A percentile compares a stretch with the other conserved stretches of the same genome.
phyloP scores from a whole-genome alignment of 2,113 vertebrate genomes.

The Pangasianodon hypophthalmus region DNA sequence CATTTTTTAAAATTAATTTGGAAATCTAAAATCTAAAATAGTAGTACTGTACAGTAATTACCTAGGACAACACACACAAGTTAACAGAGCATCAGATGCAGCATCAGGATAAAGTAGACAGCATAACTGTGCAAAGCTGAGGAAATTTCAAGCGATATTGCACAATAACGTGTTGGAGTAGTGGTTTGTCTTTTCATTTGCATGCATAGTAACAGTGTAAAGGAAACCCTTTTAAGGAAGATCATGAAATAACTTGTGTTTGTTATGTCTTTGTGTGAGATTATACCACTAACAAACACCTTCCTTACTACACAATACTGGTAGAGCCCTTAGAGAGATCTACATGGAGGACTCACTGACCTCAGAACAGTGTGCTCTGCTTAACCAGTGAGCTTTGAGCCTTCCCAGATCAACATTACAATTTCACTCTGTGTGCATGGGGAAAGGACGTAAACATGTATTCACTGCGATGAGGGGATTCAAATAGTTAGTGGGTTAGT shows the following conservation, averaged over 20 bases:
- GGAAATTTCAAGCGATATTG: background rate
- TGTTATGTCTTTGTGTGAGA: background rate
- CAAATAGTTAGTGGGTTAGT: background rate
- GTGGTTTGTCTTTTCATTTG: background rate
- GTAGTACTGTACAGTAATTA: background rate
- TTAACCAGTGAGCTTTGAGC: background rate
- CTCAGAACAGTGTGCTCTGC: background rate
- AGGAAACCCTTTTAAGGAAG: background rate
- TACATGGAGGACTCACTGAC: background rate
- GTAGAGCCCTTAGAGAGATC: background rate
- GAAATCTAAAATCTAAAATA: background rate
- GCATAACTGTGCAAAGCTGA: background rate
- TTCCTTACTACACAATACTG: background rate
- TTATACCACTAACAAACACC: background rate
- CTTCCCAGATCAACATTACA: constrained; percentile 7
- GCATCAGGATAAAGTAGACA: background rate
- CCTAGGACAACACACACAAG: background rate
- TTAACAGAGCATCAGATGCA: background rate
- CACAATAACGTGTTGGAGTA: background rate
- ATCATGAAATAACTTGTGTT: background rate
- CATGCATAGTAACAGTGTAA: background rate
- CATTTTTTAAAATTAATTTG: background rate
- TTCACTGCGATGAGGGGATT: background rate
- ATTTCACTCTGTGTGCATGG: background rate
- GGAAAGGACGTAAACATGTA: background rate